Percentiles rank a stretch among this genome's conserved stretches.
phyloP scores from a whole-genome alignment of 2,797 vertebrate species.

The Agapornis canus region DNA sequence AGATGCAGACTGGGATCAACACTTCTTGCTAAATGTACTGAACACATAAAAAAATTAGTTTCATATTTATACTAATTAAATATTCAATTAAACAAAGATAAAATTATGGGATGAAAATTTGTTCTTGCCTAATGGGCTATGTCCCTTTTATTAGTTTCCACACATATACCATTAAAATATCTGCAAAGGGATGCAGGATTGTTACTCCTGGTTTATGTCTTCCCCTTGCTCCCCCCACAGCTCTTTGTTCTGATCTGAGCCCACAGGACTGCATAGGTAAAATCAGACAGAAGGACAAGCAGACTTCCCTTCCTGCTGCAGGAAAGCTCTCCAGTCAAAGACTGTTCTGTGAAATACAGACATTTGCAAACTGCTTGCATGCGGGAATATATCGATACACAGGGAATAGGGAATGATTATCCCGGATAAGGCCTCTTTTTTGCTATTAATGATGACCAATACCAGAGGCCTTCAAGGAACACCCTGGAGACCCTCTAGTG shows the following conservation, averaged over 20 bases:
- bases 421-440: conserved; percentile 12
- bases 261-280: background rate
- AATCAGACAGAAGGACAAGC: background rate
- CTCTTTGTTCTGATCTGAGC: conserved; percentile 49
- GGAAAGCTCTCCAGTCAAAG: background rate
- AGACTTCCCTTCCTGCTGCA: background rate
- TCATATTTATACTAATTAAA: conserved; percentile 82
- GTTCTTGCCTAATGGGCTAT: conserved; percentile 83
- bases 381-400: rapidly evolving
- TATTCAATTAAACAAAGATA: conserved; percentile 86
- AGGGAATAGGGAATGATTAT: conserved; percentile 18
- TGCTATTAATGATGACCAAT: conserved; percentile 52
- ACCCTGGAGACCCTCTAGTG: conserved; percentile 67
- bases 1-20: conserved; percentile 35
- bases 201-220: conserved; percentile 29
- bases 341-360: background rate
- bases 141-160: conserved; percentile 74
- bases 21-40: conserved; percentile 75
- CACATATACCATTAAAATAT: conserved; percentile 74
- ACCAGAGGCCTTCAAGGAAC: conserved; percentile 44
- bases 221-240: background rate
- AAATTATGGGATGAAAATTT: conserved; percentile 78
- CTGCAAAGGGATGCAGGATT: conserved; percentile 6
- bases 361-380: background rate
- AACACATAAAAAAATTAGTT: conserved; percentile 72